A percentile compares a stretch with the other conserved stretches of the same genome.
Conservation (phyloP, 2,888 invertebrate species). For the Drosophila emarginata region DNA sequence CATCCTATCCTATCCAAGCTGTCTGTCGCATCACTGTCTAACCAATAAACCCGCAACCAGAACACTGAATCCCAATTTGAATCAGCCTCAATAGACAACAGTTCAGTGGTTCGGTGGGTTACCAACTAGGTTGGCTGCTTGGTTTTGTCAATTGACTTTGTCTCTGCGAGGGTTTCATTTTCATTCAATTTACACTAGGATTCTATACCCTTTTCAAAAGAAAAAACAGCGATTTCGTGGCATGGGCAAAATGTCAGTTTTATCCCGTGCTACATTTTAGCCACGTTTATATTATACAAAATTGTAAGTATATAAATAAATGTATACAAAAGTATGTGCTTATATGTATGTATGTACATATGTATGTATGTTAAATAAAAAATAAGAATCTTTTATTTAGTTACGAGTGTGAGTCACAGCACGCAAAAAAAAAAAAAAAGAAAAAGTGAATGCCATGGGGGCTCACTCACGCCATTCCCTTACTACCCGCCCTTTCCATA, state of each 20-base stretch:
- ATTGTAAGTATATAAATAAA: constrained; percentile 1
- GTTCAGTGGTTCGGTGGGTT: background rate
- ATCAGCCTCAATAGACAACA: constrained; percentile 25
- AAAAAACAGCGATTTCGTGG: background rate
- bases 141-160: constrained; percentile 8
- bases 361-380: background rate
- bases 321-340: background rate
- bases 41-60: constrained; percentile 75
- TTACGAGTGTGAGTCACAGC: background rate
- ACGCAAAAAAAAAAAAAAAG: background rate
- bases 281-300: background rate
- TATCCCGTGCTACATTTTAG: background rate
- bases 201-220: background rate
- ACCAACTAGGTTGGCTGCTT: background rate
- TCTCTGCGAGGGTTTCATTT: constrained; percentile 15
- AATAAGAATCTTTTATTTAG: constrained; percentile 1
- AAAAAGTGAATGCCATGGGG: constrained; percentile 5
- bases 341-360: too few relatives aligned
- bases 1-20: too few relatives aligned
- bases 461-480: constrained; percentile 51
- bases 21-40: constrained; percentile 71
- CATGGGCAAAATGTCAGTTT: background rate
- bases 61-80: constrained; percentile 35
- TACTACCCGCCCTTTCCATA: constrained; percentile 7
- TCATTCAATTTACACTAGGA: constrained; percentile 1